Evolutionary conservation across 2,113 vertebrate species (phyloP).

Genomic region (Paralichthys olivaceus): DNA sequence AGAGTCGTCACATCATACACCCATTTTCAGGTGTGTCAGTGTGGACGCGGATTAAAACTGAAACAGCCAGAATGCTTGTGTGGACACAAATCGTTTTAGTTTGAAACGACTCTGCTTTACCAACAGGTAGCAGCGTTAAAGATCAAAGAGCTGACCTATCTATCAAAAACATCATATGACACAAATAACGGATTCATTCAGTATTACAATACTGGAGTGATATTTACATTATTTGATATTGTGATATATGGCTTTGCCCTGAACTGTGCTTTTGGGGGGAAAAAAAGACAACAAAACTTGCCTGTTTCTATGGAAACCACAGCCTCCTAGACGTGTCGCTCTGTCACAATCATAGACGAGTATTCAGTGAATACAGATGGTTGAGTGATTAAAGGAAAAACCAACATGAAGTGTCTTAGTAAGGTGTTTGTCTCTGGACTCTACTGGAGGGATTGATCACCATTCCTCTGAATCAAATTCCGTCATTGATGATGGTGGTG

Average conservation of each 20-base stretch:
- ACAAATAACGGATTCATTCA: neutral
- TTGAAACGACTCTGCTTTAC: constrained; percentile 8
- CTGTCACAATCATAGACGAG: constrained; percentile 19
- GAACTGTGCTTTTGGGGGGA: constrained; percentile 5
- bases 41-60: too few relatives aligned
- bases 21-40: too few relatives aligned
- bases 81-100: neutral
- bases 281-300: neutral
- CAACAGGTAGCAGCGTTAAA: constrained; percentile 34
- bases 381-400: neutral
- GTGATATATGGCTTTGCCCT: constrained; percentile 26
- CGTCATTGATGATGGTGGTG: too few relatives aligned
- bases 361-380: neutral
- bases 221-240: constrained; percentile 6
- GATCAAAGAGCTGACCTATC: constrained; percentile 2
- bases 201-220: constrained; percentile 3
- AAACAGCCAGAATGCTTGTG: too few relatives aligned
- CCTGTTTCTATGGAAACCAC: constrained; percentile 23
- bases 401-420: neutral
- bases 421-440: neutral
- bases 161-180: constrained; percentile 1
- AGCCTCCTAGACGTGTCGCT: constrained; percentile 22
- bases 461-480: neutral
- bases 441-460: neutral
- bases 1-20: neutral